Base-by-base conservation (phyloP, 2,797 vertebrate species). In the Arctocebus calabarensis region DNA sequence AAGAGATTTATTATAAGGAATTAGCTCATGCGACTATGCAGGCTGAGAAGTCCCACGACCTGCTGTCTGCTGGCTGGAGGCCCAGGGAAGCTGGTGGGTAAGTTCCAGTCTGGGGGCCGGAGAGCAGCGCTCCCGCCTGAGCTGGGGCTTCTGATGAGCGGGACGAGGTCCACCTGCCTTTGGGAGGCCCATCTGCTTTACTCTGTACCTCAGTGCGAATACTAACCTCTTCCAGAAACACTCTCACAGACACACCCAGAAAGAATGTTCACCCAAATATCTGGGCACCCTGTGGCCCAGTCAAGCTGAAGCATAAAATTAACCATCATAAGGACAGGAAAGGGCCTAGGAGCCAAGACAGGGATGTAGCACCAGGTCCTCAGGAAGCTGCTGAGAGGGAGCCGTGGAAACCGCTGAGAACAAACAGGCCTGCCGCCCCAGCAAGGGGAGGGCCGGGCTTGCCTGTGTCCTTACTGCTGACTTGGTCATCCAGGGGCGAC, bases 371-470 rank as follows among this genome's bases (percentile, higher is more conserved):
- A 70, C 25, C 43, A 32, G 27, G 27, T 4, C 43, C 43, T 75
- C 16, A 32, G 73, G 52, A 34, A 79, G 22, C 7, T 7, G n/a
- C 9, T 48, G 22, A 79, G 55, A 40, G 77, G 34, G 23, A 27
- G 34, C 52, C 5, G 8, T 61, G 23, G 55, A 40, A 37, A 5
- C 20, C 2, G 0, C 55, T 2, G 22, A 27, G 0, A 59, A 27
- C 6, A 2, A 55, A 23, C 22, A 52, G 23, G 27, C 45, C 27
- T 32, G 43, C 17, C 7, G 2, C 0, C 17, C 17, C 23, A 45
- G 48, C 27, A 75, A 48, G 27, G 43, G 45, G 43, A 45, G 40
- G 23, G 37, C 37, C 13, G 0, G 23, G 34, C 22, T 27, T 73
- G 20, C 7, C 40, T 73, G 70, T 43, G 13, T 27, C 70, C 12